Evolutionary conservation across 2,888 invertebrate species (phyloP).

Genomic region (Pseudoips prasinana): DNA sequence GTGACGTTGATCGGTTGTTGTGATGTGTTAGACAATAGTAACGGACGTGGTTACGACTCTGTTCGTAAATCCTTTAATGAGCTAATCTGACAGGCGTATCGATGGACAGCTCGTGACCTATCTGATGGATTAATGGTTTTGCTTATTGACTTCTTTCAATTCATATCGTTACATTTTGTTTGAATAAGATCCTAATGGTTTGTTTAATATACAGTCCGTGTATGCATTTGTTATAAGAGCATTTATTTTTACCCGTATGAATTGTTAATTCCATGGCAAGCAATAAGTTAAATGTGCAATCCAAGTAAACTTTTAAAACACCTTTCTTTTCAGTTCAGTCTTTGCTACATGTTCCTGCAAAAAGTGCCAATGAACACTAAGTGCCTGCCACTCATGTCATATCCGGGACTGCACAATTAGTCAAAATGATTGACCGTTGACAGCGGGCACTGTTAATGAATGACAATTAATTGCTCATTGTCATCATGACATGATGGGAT

Average conservation of each 20-base stretch:
- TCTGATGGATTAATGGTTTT: constrained; percentile 28
- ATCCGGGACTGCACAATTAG: constrained; percentile 24
- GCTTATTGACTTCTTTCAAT: constrained; percentile 15
- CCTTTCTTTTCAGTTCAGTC: too few relatives aligned
- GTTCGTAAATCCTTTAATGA: constrained; percentile 50
- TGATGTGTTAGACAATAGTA: constrained; percentile 38
- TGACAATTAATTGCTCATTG: constrained; percentile 60
- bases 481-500: constrained; percentile 24
- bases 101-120: constrained; percentile 41
- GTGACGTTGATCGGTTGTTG: constrained; percentile 36
- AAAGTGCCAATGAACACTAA: neutral
- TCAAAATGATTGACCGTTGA: constrained; percentile 50
- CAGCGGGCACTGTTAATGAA: constrained; percentile 55
- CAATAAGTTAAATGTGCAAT: too few relatives aligned
- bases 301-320: too few relatives aligned
- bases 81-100: constrained; percentile 55
- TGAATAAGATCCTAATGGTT: too few relatives aligned
- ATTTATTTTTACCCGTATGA: too few relatives aligned
- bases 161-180: constrained; percentile 8
- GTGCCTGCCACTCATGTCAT: neutral
- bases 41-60: constrained; percentile 41
- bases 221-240: too few relatives aligned
- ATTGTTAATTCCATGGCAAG: too few relatives aligned
- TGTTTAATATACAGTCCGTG: too few relatives aligned
- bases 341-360: too few relatives aligned